Evolutionary conservation across 2,888 invertebrate genomes (phyloP), one percentile per base, ranked within the genome.

Genomic region (Zootermopsis nevadensis): DNA sequence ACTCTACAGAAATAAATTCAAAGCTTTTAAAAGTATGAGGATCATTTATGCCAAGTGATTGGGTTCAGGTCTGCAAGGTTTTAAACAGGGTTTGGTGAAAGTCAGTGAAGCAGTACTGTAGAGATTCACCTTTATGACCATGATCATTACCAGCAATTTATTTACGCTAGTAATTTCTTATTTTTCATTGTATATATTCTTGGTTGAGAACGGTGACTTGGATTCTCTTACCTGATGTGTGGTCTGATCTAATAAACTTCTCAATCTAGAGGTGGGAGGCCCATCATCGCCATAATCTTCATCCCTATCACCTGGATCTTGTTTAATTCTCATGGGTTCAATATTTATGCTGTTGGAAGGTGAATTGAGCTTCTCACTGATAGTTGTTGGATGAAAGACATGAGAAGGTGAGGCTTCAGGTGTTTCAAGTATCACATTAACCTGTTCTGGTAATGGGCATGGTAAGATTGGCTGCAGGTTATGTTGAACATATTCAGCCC

Each of bases 341-440:
- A 30, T 33, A 31, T 33, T 33, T 22, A 31, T 31, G 19, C 22
- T 22, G 33, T 2, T 69, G 4, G 31, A 31, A 69, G 22, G 7
- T 12, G 12, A 22, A 33, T 69, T 30, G 7, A 15, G 19, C 22
- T 6, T 33, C 33, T 69, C 33, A 33, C 24, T 69, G 22, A 22
- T 69, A 24, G 69, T 30, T 69, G 69, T 33, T n/a, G 69, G 27
- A 22, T 69, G 69, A 31, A 15, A 7, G 7, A 22, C 27, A 31
- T 69, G 69, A 15, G 69, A 69, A 22, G 69, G 69, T 19, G 69
- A 69, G 19, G 69, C 33, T 69, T 69, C 69, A 30, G 69, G 33
- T 19, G 69, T 69, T 33, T 69, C 69, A 33, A 33, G 10, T 33
- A 4, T 33, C 30, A 33, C 12, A 33, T 31, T 69, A 1, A 22